These are phyloP conservation scores for Sminthurides aquaticus DNA, from an alignment of 2,888 invertebrate species.

Conservation along the genomic window DNA sequence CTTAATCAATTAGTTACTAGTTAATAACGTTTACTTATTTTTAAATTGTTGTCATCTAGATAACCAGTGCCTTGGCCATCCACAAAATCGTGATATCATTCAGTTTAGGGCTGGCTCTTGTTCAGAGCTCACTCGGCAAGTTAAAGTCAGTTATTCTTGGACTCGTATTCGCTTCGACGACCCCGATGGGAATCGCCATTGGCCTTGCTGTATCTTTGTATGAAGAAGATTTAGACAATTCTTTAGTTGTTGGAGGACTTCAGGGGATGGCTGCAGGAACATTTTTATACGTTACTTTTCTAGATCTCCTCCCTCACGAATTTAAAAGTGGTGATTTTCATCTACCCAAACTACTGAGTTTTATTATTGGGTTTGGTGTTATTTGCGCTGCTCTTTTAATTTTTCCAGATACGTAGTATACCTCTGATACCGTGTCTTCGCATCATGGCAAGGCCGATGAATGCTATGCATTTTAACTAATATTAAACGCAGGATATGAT, in stretches of 20 bases:
- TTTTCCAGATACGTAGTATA: constrained; percentile 31
- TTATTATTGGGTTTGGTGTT: constrained; percentile 39
- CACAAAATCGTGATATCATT: constrained; percentile 41
- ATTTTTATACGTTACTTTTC: constrained; percentile 40
- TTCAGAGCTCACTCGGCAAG: constrained; percentile 31
- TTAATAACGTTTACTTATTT: not conserved
- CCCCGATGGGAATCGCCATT: constrained; percentile 38
- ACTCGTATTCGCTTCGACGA: constrained; percentile 30
- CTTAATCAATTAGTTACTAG: not conserved
- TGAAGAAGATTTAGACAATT: constrained; percentile 31
- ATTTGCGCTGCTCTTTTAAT: constrained; percentile 38
- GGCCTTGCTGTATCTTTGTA: constrained; percentile 34
- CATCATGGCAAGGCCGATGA: too few species aligned
- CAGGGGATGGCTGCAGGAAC: constrained; percentile 43
- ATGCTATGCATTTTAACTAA: too few species aligned
- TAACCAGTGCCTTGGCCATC: constrained; percentile 39
- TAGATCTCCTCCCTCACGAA: constrained; percentile 41
- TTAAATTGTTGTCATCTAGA: constrained; percentile 27
- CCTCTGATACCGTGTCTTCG: too few species aligned
- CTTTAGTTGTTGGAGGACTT: constrained; percentile 33
- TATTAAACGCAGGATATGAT: too few species aligned
- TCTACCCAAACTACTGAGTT: constrained; percentile 37
- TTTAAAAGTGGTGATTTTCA: constrained; percentile 39
- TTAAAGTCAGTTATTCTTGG: constrained; percentile 31
- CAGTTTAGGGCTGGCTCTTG: constrained; percentile 38